Base-by-base conservation (phyloP, 2,797 vertebrate genomes). In the Vipera ursinii region DNA sequence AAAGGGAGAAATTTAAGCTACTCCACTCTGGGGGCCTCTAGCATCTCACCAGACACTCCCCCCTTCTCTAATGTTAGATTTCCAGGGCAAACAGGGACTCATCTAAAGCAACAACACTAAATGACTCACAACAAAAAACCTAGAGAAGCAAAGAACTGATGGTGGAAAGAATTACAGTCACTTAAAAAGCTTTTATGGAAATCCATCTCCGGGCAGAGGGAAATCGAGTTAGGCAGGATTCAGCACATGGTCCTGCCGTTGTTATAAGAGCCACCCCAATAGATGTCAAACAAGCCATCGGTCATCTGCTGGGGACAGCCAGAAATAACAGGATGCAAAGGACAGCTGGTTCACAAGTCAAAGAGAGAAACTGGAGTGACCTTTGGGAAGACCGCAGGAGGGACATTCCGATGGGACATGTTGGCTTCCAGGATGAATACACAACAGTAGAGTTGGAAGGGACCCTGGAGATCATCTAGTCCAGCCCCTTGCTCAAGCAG, bases 81-180 rank as follows among this genome's bases (percentile, higher is more conserved):
- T 96, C 93, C 95, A 96, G 96, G 96, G 95, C 97, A 97, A 96
- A 97, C 95, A 96, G 97, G 95, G 95, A 97, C 94, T 96, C 44
- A 95, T 96, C 96, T 95, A 95, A 96, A 97, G 94, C 95, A 97
- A 97, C 95, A 96, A 96, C 96, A 96, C 96, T 97, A 96, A 96
- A 96, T 97, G 96, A 97, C 96, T 97, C 93, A 91, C 95, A 96
- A 96, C 92, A 93, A 95, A 56, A 95, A 96, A 96, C 93, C 95
- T 95, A 93, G 94, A 93, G 95, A 95, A 97, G 95, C 96, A 97
- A 96, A 96, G 96, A 95, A 28, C 61, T 28, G 93, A 91, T 95
- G 96, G 97, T 97, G 97, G 96, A 93, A 96, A 96, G 95, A 96
- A 97, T 90, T 92, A 94, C 95, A 96, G 97, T 96, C 96, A 96